Conservation (phyloP, 2,113 vertebrate species). For the Leucopsar rothschildi region DNA sequence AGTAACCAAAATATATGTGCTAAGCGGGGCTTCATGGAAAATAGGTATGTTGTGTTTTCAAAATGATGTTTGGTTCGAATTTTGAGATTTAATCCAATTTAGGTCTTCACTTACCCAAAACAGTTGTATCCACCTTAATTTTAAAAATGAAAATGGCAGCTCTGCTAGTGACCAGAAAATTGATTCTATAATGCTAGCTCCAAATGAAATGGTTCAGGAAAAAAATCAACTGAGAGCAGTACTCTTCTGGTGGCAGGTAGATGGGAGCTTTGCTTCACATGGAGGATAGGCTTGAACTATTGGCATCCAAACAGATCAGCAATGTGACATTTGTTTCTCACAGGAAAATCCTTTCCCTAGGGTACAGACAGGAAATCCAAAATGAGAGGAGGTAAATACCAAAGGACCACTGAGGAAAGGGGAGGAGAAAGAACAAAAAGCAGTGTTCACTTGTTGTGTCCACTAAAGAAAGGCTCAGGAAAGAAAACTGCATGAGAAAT, state of each 20-base stretch:
- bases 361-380: constrained; percentile 55
- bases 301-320: neutral
- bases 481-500: neutral
- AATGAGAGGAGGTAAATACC: constrained; percentile 53
- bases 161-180: neutral
- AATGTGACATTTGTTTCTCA: constrained; percentile 53
- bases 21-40: neutral
- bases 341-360: constrained; percentile 51
- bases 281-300: neutral
- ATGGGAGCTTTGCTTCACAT: neutral
- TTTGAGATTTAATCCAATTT: neutral
- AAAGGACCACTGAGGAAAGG: constrained; percentile 15
- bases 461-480: neutral
- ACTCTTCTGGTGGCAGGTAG: neutral
- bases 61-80: neutral
- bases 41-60: neutral
- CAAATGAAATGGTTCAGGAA: neutral
- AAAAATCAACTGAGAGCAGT: neutral
- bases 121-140: neutral
- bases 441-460: neutral
- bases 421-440: constrained; percentile 21
- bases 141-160: neutral
- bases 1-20: neutral
- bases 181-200: neutral
- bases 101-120: neutral